These are phyloP conservation scores for Cassiopea andromeda DNA, from an alignment of 30 jellyfish, hydroid and myxozoan species.

Conservation along the genomic window DNA sequence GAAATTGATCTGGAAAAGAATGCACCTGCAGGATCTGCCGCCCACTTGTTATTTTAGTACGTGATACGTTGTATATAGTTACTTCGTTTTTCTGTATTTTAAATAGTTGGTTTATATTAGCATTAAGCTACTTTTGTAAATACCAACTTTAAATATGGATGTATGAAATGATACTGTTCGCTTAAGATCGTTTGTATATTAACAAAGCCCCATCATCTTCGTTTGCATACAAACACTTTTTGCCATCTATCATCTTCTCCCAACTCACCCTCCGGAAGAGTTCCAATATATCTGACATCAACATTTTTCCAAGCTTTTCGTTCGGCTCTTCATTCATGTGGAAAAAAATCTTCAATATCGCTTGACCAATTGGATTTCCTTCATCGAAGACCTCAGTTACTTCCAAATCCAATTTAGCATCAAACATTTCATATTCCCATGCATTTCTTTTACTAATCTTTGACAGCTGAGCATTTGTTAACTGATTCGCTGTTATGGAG, in stretches of 20 bases:
- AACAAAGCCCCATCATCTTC: slow-evolving; percentile 15
- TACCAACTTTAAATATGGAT: no score
- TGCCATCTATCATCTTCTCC: background rate
- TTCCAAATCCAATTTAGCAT: slow-evolving; percentile 4
- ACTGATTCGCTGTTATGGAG: background rate
- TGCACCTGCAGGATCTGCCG: no score
- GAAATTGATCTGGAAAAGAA: no score
- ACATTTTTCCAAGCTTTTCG: background rate
- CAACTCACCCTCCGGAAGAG: slow-evolving; percentile 10
- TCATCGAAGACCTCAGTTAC: slow-evolving; percentile 20
- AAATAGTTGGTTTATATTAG: no score
- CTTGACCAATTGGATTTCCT: slow-evolving; percentile 23
- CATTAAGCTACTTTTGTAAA: no score
- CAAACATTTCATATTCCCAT: slow-evolving; percentile 25
- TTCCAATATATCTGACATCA: slow-evolving; percentile 8
- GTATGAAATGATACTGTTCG: no score
- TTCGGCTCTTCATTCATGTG: slow-evolving; percentile 25
- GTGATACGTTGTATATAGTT: no score
- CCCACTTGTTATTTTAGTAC: no score
- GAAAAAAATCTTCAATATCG: slow-evolving; percentile 27
- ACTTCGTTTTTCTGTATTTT: no score
- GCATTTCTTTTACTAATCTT: background rate
- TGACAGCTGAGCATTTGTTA: slow-evolving; percentile 3
- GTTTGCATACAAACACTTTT: background rate
- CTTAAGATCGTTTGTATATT: background rate